Evolutionary conservation across 1,140 invertebrate genomes (phyloP).

Genomic region (Rhyzopertha dominica): DNA sequence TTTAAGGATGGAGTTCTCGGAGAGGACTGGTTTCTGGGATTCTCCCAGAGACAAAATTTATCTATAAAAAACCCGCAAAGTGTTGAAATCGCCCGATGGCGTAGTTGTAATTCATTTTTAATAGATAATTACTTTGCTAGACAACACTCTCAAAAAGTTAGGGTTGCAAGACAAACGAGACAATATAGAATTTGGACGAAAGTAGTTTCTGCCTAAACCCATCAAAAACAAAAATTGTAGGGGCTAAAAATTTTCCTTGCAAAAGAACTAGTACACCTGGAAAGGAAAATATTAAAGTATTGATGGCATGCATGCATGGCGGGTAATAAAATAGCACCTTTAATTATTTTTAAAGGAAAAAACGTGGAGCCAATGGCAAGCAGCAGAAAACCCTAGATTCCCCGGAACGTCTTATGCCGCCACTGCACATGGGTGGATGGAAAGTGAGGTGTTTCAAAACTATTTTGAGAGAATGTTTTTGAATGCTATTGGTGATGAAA

Average conservation of each 20-base stretch:
- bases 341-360: constrained; percentile 40
- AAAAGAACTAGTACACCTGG: constrained; percentile 35
- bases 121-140: constrained; percentile 35
- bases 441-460: constrained; percentile 22
- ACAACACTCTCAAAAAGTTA: constrained; percentile 25
- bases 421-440: constrained; percentile 40
- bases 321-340: constrained; percentile 38
- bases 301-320: constrained; percentile 34
- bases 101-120: constrained; percentile 29
- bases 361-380: constrained; percentile 24
- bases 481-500: constrained; percentile 20
- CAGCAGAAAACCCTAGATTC: constrained; percentile 19
- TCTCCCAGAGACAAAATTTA: too few species aligned
- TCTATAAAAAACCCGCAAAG: too few species aligned
- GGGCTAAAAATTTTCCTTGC: constrained; percentile 26
- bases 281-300: constrained; percentile 40
- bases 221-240: constrained; percentile 38
- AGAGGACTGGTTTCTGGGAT: constrained; percentile 44
- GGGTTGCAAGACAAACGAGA: constrained; percentile 23
- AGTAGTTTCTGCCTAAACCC: constrained; percentile 34
- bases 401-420: constrained; percentile 35
- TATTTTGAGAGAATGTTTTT: constrained; percentile 39
- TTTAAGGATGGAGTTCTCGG: constrained; percentile 43
- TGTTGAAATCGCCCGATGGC: constrained; percentile 39
- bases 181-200: constrained; percentile 41